Evolutionary conservation across 2,113 vertebrate species (phyloP), one percentile per base, ranked within the genome.

Genomic region (Cisticola juncidis): DNA sequence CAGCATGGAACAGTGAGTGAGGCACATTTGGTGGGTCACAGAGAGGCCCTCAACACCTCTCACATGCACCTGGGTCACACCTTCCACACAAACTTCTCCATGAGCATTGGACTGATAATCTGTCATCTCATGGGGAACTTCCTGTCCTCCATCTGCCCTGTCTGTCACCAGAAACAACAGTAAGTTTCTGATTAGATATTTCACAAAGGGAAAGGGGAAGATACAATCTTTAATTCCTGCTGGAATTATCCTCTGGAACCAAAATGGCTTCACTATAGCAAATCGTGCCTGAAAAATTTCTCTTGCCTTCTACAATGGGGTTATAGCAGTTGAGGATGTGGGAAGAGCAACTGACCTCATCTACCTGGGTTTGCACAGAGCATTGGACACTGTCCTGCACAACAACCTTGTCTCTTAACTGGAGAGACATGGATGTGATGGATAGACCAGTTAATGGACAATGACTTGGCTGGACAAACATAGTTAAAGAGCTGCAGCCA

Each of bases 381-480:
- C 21, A 25, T 58, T 33, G 66, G 33, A 50, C 44, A 50, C 36
- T 38, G 69, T 51, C 28, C 23, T 10, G 4, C 12, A 24, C 21
- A 72, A 58, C 10, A 81, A 12, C 38, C 28, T 12, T 38, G 33
- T n/a, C 38, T 51, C 33, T 60, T 29, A 73, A 60, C 19, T 33
- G 28, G 42, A 65, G 57, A 88, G 33, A 66, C 33, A 33, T 11
- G 33, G 60, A 66, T 38, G 44, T 73, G 45, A 74, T 29, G n/a
- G 28, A 60, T 4, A 31, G 33, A 58, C 11, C 36, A n/a, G 15
- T n/a, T 14, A 44, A 23, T 38, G 36, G 11, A 58, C 12, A 44
- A 73, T 0, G 1, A 38, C n/a, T 25, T 38, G 19, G 53, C 23
- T 38, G 60, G 69, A 73, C 0, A 35, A 33, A 12, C 28, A 44